Evolutionary conservation across 2,113 vertebrate species (phyloP).

Genomic region (Cyprinodon brontotheroides): DNA sequence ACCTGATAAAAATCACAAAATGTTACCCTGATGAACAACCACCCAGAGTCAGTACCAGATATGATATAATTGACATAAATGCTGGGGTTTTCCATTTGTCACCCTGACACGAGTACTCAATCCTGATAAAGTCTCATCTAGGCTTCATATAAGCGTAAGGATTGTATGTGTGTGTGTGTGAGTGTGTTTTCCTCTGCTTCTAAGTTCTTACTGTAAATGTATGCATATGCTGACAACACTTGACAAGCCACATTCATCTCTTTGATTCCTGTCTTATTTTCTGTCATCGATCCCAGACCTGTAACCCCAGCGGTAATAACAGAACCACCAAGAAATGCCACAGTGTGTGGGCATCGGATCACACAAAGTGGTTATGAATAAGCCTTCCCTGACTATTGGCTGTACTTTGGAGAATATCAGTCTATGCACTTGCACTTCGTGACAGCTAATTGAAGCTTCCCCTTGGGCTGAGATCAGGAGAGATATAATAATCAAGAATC

Average conservation of each 20-base stretch:
- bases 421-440: slow-evolving; percentile 45
- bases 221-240: slow-evolving; percentile 44
- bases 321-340: slow-evolving; percentile 65
- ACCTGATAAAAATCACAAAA: slow-evolving; percentile 65
- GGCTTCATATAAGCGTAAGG: slow-evolving; percentile 15
- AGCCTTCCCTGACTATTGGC: slow-evolving; percentile 49
- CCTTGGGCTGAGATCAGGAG: slow-evolving; percentile 79
- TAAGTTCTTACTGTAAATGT: slow-evolving; percentile 3
- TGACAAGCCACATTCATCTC: slow-evolving; percentile 24
- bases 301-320: slow-evolving; percentile 68
- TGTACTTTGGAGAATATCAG: slow-evolving; percentile 63
- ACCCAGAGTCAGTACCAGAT: slow-evolving; percentile 66
- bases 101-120: slow-evolving; percentile 48
- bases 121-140: slow-evolving; percentile 54
- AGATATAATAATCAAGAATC: slow-evolving; percentile 87
- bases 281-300: slow-evolving; percentile 60
- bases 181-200: not conserved
- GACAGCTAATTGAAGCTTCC: slow-evolving; percentile 77
- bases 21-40: slow-evolving; percentile 73
- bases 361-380: slow-evolving; percentile 68
- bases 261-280: slow-evolving; percentile 52
- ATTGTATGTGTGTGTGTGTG: slow-evolving; percentile 9
- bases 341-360: slow-evolving; percentile 74
- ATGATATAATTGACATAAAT: slow-evolving; percentile 77
- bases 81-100: slow-evolving; percentile 76